These are phyloP conservation scores for Gymnocypris eckloni DNA, from an alignment of 2,797 vertebrate genomes.

Conservation along the genomic window DNA sequence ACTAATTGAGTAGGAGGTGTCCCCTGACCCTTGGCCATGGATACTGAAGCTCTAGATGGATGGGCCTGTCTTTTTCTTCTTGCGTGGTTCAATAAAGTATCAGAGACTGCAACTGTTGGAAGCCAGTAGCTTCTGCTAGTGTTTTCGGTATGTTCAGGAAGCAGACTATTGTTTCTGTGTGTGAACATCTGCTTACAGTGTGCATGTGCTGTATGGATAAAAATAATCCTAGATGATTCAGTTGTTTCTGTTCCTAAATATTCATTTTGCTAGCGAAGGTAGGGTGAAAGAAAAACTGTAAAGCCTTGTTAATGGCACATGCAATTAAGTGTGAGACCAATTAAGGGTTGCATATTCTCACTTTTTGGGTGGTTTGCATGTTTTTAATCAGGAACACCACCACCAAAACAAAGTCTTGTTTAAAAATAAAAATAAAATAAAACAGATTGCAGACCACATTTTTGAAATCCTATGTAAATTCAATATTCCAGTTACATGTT, in stretches of 20 bases:
- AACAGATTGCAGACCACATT: background rate
- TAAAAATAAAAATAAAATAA: background rate
- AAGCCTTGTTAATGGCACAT: slow-evolving; percentile 10
- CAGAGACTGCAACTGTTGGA: slow-evolving; percentile 1
- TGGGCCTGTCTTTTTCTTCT: slow-evolving; percentile 28
- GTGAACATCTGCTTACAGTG: slow-evolving; percentile 40
- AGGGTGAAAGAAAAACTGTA: background rate
- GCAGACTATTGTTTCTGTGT: background rate
- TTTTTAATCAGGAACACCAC: background rate
- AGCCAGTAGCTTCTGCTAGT: slow-evolving; percentile 11
- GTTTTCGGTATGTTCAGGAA: background rate
- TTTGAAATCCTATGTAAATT: background rate
- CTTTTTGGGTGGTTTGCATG: background rate
- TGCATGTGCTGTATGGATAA: background rate
- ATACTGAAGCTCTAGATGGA: slow-evolving; percentile 35
- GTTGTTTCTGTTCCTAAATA: slow-evolving; percentile 16
- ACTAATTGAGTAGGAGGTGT: slow-evolving; percentile 47
- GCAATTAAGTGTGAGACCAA: background rate
- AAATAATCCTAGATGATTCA: slow-evolving; percentile 45
- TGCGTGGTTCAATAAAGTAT: slow-evolving; percentile 40
- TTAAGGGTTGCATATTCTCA: background rate
- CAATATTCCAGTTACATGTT: background rate
- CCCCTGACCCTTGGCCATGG: slow-evolving; percentile 40
- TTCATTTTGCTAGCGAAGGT: slow-evolving; percentile 2
- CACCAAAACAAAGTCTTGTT: background rate